A percentile compares a stretch with the other conserved stretches of the same genome.
phyloP scores from a whole-genome alignment of 2,797 vertebrate species.

The Typhlichthys eigenmanni region DNA sequence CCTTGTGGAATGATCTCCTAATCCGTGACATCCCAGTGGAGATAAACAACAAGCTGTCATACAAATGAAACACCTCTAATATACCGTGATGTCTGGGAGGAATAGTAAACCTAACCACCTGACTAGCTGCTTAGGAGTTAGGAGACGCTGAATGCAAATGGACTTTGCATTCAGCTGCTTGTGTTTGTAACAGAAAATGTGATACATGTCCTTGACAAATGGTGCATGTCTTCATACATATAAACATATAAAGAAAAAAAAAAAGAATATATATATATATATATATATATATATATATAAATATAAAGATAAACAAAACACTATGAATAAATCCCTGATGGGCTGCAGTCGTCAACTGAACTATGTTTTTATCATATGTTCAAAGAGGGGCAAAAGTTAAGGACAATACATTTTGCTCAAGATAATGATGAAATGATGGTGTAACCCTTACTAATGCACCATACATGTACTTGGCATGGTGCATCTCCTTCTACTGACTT shows the following conservation, averaged over 20 bases:
- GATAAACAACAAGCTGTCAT: slow-evolving; percentile 40
- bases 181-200: slow-evolving; percentile 31
- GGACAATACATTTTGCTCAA: slow-evolving; percentile 82
- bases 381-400: slow-evolving; percentile 78
- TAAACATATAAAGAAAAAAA: slow-evolving; percentile 26
- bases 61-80: slow-evolving; percentile 62
- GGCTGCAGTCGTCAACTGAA: slow-evolving; percentile 56
- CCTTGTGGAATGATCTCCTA: slow-evolving; percentile 20
- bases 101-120: slow-evolving; percentile 45
- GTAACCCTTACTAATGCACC: slow-evolving; percentile 82
- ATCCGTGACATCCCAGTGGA: slow-evolving; percentile 50
- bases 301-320: slow-evolving; percentile 49
- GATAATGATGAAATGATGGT: slow-evolving; percentile 85
- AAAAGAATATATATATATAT: slow-evolving; percentile 6
- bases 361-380: slow-evolving; percentile 76
- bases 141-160: slow-evolving; percentile 41
- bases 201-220: background rate
- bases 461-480: slow-evolving; percentile 82
- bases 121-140: slow-evolving; percentile 34
- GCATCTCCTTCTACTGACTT: slow-evolving; percentile 68
- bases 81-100: slow-evolving; percentile 56
- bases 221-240: slow-evolving; percentile 23
- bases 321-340: slow-evolving; percentile 52
- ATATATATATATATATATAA: slow-evolving; percentile 24
- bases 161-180: slow-evolving; percentile 13